These are phyloP conservation scores for Pristiophorus japonicus DNA, from an alignment of 2,113 vertebrate species.

Conservation along the genomic window DNA sequence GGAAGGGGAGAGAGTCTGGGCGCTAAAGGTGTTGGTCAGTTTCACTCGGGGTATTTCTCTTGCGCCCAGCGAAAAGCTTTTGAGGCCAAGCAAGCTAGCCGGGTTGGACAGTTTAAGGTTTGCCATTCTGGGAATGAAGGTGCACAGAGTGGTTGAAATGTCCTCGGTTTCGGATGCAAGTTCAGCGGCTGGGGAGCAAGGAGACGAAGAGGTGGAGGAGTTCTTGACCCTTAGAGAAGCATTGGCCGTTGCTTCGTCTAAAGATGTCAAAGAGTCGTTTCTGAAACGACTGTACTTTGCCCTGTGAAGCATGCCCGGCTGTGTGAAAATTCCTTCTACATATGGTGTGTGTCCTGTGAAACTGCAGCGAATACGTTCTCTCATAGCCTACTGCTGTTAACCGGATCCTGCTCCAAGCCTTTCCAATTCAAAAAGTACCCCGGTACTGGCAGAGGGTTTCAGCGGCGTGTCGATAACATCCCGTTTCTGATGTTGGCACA, in stretches of 20 bases:
- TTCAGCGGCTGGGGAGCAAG: slow-evolving; percentile 54
- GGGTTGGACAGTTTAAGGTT: slow-evolving; percentile 72
- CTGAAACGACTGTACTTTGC: slow-evolving; percentile 87
- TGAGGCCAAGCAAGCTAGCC: slow-evolving; percentile 54
- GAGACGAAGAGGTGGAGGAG: slow-evolving; percentile 49
- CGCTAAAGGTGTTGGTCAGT: slow-evolving; percentile 52
- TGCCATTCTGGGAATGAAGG: slow-evolving; percentile 74
- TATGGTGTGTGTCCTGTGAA: slow-evolving; percentile 56
- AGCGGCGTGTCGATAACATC: background rate
- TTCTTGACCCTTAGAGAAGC: slow-evolving; percentile 33
- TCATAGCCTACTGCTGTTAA: slow-evolving; percentile 64
- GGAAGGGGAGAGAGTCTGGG: slow-evolving; percentile 50
- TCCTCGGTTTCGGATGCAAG: slow-evolving; percentile 55
- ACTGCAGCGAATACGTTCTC: slow-evolving; percentile 60
- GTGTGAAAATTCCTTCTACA: slow-evolving; percentile 62
- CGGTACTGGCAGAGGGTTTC: too few species aligned
- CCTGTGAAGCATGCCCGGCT: slow-evolving; percentile 82
- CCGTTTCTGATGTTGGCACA: background rate
- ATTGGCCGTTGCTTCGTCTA: slow-evolving; percentile 65
- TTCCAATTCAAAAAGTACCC: background rate
- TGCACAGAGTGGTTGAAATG: slow-evolving; percentile 66
- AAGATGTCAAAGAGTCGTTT: slow-evolving; percentile 73
- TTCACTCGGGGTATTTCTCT: slow-evolving; percentile 59
- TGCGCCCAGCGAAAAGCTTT: slow-evolving; percentile 62
- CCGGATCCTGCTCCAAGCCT: slow-evolving; percentile 46